A percentile compares a stretch with the other conserved stretches of the same genome.
phyloP scores from a whole-genome alignment of 2,113 vertebrate genomes.

The Myiozetetes cayanensis region DNA sequence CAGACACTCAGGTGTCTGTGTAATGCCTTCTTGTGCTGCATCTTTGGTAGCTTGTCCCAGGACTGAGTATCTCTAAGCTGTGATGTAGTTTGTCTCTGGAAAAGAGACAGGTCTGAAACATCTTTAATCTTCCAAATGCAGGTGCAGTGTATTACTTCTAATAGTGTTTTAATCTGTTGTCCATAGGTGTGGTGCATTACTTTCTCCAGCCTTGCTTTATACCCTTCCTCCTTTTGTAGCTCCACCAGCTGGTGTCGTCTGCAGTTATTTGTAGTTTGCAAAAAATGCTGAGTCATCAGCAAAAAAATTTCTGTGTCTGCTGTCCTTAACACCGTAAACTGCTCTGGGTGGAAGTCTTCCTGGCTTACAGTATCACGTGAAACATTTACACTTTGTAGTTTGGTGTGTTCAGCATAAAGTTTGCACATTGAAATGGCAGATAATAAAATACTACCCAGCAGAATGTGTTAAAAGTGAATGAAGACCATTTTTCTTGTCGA shows the following conservation, averaged over 20 bases:
- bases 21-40: not conserved
- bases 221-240: not conserved
- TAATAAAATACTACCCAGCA: not conserved
- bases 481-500: not conserved
- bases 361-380: not conserved
- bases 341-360: not conserved
- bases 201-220: not conserved
- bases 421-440: not conserved
- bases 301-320: not conserved
- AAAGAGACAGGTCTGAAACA: not conserved
- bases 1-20: not conserved
- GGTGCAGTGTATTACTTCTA: not conserved
- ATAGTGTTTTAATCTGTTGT: not conserved
- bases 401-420: not conserved
- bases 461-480: not conserved
- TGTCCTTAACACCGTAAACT: not conserved
- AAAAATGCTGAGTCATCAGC: not conserved
- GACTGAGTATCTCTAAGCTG: not conserved
- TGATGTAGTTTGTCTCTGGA: not conserved
- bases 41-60: not conserved
- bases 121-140: not conserved
- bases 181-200: not conserved
- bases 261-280: not conserved
- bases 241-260: not conserved
- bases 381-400: not conserved